Conservation (phyloP, 2,113 vertebrate genomes). For the Brienomyrus brachyistius region DNA sequence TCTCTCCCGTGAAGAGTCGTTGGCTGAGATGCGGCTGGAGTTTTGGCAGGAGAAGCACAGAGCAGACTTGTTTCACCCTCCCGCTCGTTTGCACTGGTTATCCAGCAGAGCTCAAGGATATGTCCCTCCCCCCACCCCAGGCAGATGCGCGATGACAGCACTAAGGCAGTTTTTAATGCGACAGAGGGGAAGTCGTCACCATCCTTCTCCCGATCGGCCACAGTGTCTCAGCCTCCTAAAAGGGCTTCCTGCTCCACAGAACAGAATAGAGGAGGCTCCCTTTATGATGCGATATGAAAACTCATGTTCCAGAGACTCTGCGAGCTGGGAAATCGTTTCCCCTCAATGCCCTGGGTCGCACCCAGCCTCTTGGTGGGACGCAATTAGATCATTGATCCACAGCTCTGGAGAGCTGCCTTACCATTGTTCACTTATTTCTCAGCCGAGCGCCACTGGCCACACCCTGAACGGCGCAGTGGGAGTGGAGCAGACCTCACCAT, state of each 20-base stretch:
- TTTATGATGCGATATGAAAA: neutral
- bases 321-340: neutral
- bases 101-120: neutral
- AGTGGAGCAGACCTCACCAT: too few relatives aligned
- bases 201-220: neutral
- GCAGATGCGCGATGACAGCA: slow-evolving; percentile 1
- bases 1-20: neutral
- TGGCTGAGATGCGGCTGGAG: neutral
- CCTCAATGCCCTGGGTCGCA: neutral
- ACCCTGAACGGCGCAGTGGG: neutral
- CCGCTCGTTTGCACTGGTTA: neutral
- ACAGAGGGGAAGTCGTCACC: neutral
- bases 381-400: neutral
- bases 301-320: neutral
- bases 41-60: neutral
- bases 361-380: neutral
- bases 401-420: neutral
- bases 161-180: neutral
- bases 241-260: neutral
- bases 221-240: neutral
- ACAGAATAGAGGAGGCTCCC: neutral
- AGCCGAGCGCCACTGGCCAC: too few relatives aligned
- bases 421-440: neutral
- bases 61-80: neutral
- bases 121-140: neutral